Base-by-base conservation (phyloP, 2,797 vertebrate species). In the Karalla daura region DNA sequence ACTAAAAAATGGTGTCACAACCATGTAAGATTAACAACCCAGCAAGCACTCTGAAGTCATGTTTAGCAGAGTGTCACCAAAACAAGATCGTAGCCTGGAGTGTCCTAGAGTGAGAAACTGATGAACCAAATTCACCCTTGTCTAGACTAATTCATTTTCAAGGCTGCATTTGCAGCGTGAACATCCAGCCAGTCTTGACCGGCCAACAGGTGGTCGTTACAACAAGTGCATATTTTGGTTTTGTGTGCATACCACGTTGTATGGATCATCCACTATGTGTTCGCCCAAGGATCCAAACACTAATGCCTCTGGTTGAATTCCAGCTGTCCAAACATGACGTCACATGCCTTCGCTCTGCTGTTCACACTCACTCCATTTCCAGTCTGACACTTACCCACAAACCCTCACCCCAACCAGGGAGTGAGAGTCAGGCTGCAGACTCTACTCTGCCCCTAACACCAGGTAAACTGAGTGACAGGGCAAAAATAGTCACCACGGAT, bases 321-420 rank as follows among this genome's bases (percentile, higher is more conserved):
- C 83, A 81, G 62, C 86, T 86, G 83, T 83, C 52, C 46, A 81
- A 90, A 86, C 75, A 80, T 65, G 70, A 78, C 63, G 77, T 85
- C 86, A 86, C 14, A 5, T 10, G 20, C 40, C 46, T 40, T 3
- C 37, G 53, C 68, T 74, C 28, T 44, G 61, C 37, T 68, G 40
- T 59, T 45, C 28, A 59, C 20, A 28, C 58, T 44, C 25, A 9
- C 18, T 17, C 20, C 24, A 45, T 59, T 47, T 25, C 54, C 65
- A 44, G 55, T 58, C 25, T 3, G n/a, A 67, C 54, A 61, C 23
- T 50, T 23, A 32, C n/a, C n/a, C 46, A 5, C 58, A 4, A 32
- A 53, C 17, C 28, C 46, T 13, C n/a, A n/a, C n/a, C n/a, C n/a
- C n/a, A n/a, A n/a, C n/a, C n/a, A n/a, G n/a, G n/a, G n/a, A n/a